These are phyloP conservation scores for Nesidiocoris tenuis DNA, from an alignment of 2,888 invertebrate genomes.

Conservation along the genomic window DNA sequence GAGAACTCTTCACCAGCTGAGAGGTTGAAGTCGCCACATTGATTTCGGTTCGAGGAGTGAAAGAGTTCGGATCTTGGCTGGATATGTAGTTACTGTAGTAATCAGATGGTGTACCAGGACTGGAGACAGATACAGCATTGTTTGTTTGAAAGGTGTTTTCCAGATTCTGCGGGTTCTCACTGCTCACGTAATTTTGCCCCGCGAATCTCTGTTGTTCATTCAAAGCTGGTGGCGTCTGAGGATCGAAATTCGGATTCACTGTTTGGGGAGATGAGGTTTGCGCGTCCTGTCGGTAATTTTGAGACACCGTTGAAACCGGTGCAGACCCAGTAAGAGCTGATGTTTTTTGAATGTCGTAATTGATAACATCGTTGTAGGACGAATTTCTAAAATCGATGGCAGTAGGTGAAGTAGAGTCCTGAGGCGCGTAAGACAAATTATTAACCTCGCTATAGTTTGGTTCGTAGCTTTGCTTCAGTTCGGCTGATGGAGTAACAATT, in stretches of 20 bases:
- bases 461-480: not conserved
- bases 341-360: conserved; percentile 29
- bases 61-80: conserved; percentile 6
- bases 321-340: conserved; percentile 8
- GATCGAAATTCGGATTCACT: not conserved
- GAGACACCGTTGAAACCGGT: not conserved
- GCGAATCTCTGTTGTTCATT: not conserved
- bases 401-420: not conserved
- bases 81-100: conserved; percentile 12
- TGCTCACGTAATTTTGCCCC: not conserved
- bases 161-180: not conserved
- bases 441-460: not conserved
- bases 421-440: not conserved
- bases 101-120: conserved; percentile 15
- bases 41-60: conserved; percentile 19
- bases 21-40: conserved; percentile 34
- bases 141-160: not conserved
- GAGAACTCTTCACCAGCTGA: conserved; percentile 7
- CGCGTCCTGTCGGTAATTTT: not conserved
- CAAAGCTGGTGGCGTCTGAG: not conserved
- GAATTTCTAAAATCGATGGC: conserved; percentile 18
- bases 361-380: conserved; percentile 17
- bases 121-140: conserved; percentile 5
- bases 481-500: not conserved
- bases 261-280: not conserved